Evolutionary conservation across 2,888 invertebrate genomes (phyloP).

Genomic region (Piscicola geometra): DNA sequence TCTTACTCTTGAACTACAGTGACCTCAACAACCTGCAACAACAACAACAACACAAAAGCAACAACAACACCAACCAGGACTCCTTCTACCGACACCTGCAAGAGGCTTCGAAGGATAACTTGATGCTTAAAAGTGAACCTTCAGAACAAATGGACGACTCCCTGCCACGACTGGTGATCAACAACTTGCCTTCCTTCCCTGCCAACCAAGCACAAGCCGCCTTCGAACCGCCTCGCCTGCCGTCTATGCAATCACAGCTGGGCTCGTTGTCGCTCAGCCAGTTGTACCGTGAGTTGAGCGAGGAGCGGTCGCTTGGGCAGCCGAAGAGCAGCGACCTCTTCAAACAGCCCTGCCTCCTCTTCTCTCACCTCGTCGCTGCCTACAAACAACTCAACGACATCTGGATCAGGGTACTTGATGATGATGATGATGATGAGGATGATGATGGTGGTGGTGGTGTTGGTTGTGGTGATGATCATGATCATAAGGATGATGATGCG

Average conservation of each 20-base stretch:
- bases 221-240: not conserved
- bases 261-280: slow-evolving; percentile 16
- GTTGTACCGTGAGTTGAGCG: slow-evolving; percentile 9
- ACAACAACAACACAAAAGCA: slow-evolving; percentile 9
- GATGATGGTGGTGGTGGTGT: not conserved
- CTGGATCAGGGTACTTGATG: slow-evolving; percentile 34
- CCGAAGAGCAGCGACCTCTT: slow-evolving; percentile 23
- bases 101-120: not conserved
- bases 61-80: not conserved
- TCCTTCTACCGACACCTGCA: too few relatives aligned
- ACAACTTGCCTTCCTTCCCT: not conserved
- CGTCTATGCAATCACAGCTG: not conserved
- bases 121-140: slow-evolving; percentile 8
- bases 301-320: not conserved
- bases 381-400: slow-evolving; percentile 38
- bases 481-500: not conserved
- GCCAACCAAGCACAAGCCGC: not conserved
- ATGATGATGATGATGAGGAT: not conserved
- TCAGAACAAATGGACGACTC: slow-evolving; percentile 5
- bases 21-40: slow-evolving; percentile 6
- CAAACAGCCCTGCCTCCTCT: slow-evolving; percentile 26
- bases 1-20: not conserved
- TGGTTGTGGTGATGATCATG: too few relatives aligned
- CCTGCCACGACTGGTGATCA: not conserved
- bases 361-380: slow-evolving; percentile 31